A percentile compares a stretch with the other conserved stretches of the same genome.
Evolutionary conservation across 2,888 invertebrate species (phyloP).

Genomic region (Protophormia terraenovae): DNA sequence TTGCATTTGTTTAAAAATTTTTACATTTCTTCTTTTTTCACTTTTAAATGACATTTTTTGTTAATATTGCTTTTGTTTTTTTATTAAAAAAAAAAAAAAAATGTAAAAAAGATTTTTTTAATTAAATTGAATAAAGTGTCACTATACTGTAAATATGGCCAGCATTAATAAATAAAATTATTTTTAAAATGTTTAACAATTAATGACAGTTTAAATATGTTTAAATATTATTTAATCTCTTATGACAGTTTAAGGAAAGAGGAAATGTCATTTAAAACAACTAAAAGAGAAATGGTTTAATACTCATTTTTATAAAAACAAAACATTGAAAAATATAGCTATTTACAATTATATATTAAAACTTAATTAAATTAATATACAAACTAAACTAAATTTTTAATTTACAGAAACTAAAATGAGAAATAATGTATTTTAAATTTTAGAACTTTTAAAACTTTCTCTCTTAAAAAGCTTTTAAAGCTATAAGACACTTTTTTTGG

Average conservation of each 20-base stretch:
- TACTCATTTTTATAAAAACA: conserved; percentile 23
- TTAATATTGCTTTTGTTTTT: neutral
- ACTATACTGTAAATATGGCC: conserved; percentile 25
- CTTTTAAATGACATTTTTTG: conserved; percentile 46
- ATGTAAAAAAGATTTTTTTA: conserved; percentile 47
- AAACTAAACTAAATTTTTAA: neutral
- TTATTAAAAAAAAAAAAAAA: neutral
- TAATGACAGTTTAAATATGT: conserved; percentile 45
- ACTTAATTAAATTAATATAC: neutral
- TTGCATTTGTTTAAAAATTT: neutral
- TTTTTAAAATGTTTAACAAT: conserved; percentile 50
- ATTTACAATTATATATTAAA: neutral
- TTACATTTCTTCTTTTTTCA: neutral
- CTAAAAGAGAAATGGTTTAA: conserved; percentile 25
- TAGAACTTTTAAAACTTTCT: neutral
- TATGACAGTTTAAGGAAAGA: conserved; percentile 33
- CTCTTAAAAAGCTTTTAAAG: neutral
- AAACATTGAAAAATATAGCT: neutral
- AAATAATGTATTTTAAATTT: neutral
- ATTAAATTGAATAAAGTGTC: conserved; percentile 59
- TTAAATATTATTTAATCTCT: conserved; percentile 45
- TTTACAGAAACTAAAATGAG: too few species aligned
- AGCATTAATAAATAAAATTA: conserved; percentile 49
- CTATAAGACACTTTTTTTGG: neutral
- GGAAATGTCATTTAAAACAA: conserved; percentile 36